phyloP scores from a whole-genome alignment of 2,888 invertebrate genomes.

The Hirudinaria manillensis region DNA sequence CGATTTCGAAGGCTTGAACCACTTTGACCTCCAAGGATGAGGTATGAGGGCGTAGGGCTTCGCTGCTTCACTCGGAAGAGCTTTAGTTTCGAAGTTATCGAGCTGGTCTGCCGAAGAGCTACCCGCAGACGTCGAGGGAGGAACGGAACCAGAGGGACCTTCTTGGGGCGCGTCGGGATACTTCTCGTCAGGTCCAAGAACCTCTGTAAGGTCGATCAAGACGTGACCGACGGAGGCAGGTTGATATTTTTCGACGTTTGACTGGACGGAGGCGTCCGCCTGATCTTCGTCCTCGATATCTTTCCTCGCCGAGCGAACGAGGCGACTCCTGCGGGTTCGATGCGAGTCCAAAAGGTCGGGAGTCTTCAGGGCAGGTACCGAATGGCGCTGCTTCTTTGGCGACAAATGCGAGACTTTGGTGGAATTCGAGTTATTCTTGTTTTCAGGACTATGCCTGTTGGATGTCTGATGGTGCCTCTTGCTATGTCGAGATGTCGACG shows the following conservation, averaged over 20 bases:
- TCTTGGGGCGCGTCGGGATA: not conserved
- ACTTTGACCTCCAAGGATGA: slow-evolving; percentile 8
- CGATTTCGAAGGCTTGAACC: slow-evolving; percentile 29
- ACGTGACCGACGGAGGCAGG: not conserved
- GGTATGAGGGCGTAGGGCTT: not conserved
- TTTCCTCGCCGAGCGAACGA: not conserved
- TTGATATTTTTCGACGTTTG: not conserved
- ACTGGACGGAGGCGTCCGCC: not conserved
- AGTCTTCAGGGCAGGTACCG: slow-evolving; percentile 16
- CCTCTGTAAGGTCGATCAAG: not conserved
- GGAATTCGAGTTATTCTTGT: not conserved
- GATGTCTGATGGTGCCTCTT: not conserved
- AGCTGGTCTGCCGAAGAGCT: slow-evolving; percentile 1
- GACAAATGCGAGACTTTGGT: not conserved
- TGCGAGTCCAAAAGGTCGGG: slow-evolving; percentile 27
- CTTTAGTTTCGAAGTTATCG: not conserved
- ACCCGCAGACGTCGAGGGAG: not conserved
- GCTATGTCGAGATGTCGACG: not conserved
- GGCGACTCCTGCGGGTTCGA: slow-evolving; percentile 5
- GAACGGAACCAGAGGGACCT: not conserved
- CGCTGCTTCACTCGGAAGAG: not conserved
- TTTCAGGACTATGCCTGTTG: not conserved
- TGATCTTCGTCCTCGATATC: slow-evolving; percentile 20
- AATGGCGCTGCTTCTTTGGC: not conserved
- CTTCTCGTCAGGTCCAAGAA: not conserved